phyloP scores from a whole-genome alignment of 1,140 invertebrate genomes.

The Bursaphelenchus mucronatus region DNA sequence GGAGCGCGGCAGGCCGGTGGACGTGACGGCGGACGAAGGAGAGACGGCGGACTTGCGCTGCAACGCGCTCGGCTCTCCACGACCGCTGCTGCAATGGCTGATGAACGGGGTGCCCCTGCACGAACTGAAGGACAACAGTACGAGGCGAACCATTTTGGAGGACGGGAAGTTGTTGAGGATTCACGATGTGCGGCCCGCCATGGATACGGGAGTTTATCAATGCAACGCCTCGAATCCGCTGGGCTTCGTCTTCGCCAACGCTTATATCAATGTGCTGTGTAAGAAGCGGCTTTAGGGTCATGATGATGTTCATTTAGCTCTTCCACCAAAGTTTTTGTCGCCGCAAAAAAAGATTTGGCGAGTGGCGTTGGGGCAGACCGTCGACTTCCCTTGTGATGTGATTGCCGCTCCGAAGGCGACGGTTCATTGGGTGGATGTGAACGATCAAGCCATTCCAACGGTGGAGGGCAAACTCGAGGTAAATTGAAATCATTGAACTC shows the following conservation, averaged over 20 bases:
- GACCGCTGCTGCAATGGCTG: slow-evolving; percentile 88
- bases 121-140: slow-evolving; percentile 71
- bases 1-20: slow-evolving; percentile 76
- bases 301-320: slow-evolving; percentile 42
- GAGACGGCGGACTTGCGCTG: slow-evolving; percentile 82
- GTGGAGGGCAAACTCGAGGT: slow-evolving; percentile 55
- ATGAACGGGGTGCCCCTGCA: slow-evolving; percentile 74
- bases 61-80: slow-evolving; percentile 78
- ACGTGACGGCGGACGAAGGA: slow-evolving; percentile 81
- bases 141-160: slow-evolving; percentile 64
- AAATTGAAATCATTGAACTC: background rate
- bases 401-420: slow-evolving; percentile 88
- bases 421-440: slow-evolving; percentile 79
- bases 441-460: slow-evolving; percentile 46
- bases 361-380: slow-evolving; percentile 63
- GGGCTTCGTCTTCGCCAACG: slow-evolving; percentile 95
- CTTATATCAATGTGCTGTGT: slow-evolving; percentile 90
- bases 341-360: slow-evolving; percentile 52
- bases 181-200: slow-evolving; percentile 72
- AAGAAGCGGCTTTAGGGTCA: slow-evolving; percentile 48
- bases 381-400: slow-evolving; percentile 82
- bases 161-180: slow-evolving; percentile 65
- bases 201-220: slow-evolving; percentile 92
- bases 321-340: slow-evolving; percentile 52
- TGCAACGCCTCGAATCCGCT: slow-evolving; percentile 97